These are phyloP conservation scores for Caenorhabditis macrosperma DNA, from an alignment of 2,888 invertebrate genomes.

Conservation along the genomic window DNA sequence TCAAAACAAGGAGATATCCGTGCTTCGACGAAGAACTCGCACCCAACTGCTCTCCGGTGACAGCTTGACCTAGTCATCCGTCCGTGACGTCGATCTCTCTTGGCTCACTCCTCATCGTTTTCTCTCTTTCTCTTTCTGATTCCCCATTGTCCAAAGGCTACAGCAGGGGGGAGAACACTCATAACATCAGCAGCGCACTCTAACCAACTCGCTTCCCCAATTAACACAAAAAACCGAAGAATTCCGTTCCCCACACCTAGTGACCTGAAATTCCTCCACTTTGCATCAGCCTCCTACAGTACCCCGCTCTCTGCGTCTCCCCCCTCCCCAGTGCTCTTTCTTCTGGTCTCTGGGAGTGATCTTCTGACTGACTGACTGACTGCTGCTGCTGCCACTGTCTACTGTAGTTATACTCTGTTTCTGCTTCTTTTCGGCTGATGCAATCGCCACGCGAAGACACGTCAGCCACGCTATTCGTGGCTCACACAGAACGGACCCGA, in stretches of 20 bases:
- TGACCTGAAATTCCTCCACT: conserved; percentile 26
- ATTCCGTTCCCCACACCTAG: background rate
- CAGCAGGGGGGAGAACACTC: background rate
- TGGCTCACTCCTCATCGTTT: too few relatives aligned
- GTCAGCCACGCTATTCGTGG: conserved; percentile 19
- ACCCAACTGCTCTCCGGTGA: too few relatives aligned
- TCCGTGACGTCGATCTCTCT: too few relatives aligned
- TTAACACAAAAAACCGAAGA: conserved; percentile 14
- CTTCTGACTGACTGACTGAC: background rate
- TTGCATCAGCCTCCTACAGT: conserved; percentile 33
- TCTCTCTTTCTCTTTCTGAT: too few relatives aligned
- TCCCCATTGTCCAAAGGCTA: too few relatives aligned
- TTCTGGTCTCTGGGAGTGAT: background rate
- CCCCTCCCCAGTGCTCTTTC: conserved; percentile 6
- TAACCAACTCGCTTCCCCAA: too few relatives aligned
- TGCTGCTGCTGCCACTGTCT: conserved; percentile 21
- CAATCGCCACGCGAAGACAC: conserved; percentile 6
- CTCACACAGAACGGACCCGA: conserved; percentile 27
- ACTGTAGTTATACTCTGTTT: conserved; percentile 37
- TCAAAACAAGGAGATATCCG: too few relatives aligned
- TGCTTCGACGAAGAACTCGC: too few relatives aligned
- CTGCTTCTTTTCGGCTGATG: conserved; percentile 36
- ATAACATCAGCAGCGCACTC: too few relatives aligned
- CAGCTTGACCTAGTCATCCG: background rate
- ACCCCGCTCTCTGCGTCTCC: conserved; percentile 16